These are phyloP conservation scores for Plagodis dolabraria DNA, from an alignment of 2,888 invertebrate species.

Conservation along the genomic window DNA sequence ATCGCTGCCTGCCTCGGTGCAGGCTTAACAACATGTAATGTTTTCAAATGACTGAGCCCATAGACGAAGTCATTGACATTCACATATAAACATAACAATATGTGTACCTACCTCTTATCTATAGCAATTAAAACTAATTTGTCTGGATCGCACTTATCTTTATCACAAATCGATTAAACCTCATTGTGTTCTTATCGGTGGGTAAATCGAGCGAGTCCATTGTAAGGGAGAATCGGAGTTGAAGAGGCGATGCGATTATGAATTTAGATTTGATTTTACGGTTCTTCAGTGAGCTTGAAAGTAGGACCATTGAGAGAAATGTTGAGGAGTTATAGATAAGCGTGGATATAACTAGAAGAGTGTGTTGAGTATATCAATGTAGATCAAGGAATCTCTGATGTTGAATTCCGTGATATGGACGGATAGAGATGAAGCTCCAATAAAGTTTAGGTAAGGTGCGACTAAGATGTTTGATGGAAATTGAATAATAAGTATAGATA, in stretches of 20 bases:
- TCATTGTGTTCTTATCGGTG: constrained; percentile 14
- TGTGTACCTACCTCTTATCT: constrained; percentile 9
- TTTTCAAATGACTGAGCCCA: no score
- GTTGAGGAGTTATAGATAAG: background rate
- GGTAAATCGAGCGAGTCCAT: constrained; percentile 6
- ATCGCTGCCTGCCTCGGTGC: no score
- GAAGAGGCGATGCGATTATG: background rate
- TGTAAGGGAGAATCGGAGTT: background rate
- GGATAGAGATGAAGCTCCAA: no score
- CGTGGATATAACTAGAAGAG: no score
- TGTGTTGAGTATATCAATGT: no score
- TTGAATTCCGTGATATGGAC: no score
- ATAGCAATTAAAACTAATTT: constrained; percentile 1
- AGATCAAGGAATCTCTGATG: no score
- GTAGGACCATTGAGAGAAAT: background rate
- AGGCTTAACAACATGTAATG: no score
- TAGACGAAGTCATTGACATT: background rate
- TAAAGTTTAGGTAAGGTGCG: no score
- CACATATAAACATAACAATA: background rate
- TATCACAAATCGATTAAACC: constrained; percentile 10
- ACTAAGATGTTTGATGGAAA: no score
- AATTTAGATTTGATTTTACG: constrained; percentile 1
- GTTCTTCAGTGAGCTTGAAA: background rate
- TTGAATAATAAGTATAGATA: no score
- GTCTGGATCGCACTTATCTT: background rate